Conservation (phyloP, 2,888 invertebrate species). For the Chelonus formosanus region DNA sequence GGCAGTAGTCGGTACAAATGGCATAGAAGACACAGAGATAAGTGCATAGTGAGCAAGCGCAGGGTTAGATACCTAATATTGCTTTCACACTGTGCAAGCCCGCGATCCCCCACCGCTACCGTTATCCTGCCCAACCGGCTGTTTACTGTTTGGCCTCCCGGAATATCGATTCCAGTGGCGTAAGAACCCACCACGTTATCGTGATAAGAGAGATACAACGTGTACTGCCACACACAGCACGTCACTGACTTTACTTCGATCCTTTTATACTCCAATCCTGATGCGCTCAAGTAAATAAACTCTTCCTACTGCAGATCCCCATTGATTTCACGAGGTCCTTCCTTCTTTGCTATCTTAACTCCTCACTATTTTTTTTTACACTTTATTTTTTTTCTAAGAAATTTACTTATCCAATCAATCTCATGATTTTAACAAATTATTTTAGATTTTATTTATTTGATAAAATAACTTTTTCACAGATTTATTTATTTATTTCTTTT, state of each 20-base stretch:
- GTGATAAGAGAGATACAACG: slow-evolving; percentile 22
- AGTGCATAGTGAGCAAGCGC: slow-evolving; percentile 32
- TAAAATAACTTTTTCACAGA: no score
- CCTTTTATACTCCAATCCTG: slow-evolving; percentile 38
- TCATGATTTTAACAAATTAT: no score
- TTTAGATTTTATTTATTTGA: no score
- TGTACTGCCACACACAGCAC: slow-evolving; percentile 32
- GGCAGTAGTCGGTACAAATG: slow-evolving; percentile 3
- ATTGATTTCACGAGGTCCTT: not conserved
- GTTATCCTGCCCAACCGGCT: slow-evolving; percentile 65
- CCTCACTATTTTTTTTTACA: no score
- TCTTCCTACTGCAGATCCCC: slow-evolving; percentile 33
- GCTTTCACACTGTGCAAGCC: slow-evolving; percentile 42
- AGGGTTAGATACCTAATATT: slow-evolving; percentile 31
- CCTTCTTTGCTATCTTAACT: not conserved
- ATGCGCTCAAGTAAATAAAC: slow-evolving; percentile 36
- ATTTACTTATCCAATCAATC: no score
- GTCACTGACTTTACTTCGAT: slow-evolving; percentile 44
- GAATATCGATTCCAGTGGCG: slow-evolving; percentile 65
- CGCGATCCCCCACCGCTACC: slow-evolving; percentile 49
- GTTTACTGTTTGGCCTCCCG: slow-evolving; percentile 66
- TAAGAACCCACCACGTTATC: slow-evolving; percentile 55
- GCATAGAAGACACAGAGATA: slow-evolving; percentile 16
- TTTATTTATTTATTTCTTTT: no score
- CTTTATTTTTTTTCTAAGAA: no score